A percentile compares a stretch with the other conserved stretches of the same genome.
phyloP scores from a whole-genome alignment of 1,140 invertebrate species.

The Pollicipes pollicipes region DNA sequence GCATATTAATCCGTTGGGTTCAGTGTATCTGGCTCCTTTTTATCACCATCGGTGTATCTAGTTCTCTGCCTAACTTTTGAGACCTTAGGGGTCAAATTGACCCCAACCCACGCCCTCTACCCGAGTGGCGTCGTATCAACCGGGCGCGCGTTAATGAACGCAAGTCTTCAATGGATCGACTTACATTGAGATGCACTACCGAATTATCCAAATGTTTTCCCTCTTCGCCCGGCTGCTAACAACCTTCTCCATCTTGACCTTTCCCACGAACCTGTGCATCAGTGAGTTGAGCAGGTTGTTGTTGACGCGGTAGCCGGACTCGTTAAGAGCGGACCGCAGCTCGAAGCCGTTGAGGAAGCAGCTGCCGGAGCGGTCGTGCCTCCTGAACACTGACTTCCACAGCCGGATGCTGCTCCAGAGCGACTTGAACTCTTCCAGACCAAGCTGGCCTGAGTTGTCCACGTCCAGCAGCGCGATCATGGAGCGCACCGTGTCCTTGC shows the following conservation, averaged over 20 bases:
- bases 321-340: constrained; percentile 66
- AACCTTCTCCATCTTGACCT: too few relatives aligned
- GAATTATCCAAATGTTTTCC: background rate
- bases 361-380: constrained; percentile 63
- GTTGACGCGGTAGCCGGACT: constrained; percentile 75
- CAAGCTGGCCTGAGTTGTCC: constrained; percentile 79
- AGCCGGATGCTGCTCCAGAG: constrained; percentile 69
- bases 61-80: too few relatives aligned
- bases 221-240: background rate
- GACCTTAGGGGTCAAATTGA: too few relatives aligned
- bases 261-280: constrained; percentile 30
- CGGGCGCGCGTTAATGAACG: too few relatives aligned
- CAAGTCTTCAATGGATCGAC: too few relatives aligned
- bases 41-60: too few relatives aligned
- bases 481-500: constrained; percentile 75
- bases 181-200: too few relatives aligned
- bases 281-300: constrained; percentile 72
- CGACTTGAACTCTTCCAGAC: constrained; percentile 78
- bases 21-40: too few relatives aligned
- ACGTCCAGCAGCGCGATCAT: constrained; percentile 94
- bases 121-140: too few relatives aligned
- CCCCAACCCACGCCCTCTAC: too few relatives aligned
- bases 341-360: constrained; percentile 67
- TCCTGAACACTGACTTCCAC: constrained; percentile 78
- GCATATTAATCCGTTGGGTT: too few relatives aligned